A percentile compares a stretch with the other conserved stretches of the same genome.
Evolutionary conservation across 2,888 invertebrate genomes (phyloP).

Genomic region (Hemaris fuciformis): DNA sequence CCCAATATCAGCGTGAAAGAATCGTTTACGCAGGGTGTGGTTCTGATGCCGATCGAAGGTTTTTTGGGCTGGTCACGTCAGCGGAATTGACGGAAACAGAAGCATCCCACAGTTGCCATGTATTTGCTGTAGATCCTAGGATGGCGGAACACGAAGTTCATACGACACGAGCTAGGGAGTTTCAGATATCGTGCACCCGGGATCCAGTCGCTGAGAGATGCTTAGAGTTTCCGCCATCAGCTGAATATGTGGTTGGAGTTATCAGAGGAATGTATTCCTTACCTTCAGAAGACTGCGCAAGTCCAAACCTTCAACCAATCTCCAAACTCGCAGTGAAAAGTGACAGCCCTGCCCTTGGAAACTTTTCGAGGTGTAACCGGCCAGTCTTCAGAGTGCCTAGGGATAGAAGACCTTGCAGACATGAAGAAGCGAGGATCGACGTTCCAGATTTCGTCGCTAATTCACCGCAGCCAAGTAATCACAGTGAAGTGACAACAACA

Average conservation of each 20-base stretch:
- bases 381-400: slow-evolving; percentile 60
- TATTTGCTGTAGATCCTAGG: slow-evolving; percentile 95
- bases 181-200: slow-evolving; percentile 91
- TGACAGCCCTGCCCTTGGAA: slow-evolving; percentile 68
- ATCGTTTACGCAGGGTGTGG: slow-evolving; percentile 95
- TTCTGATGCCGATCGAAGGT: slow-evolving; percentile 94
- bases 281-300: slow-evolving; percentile 65
- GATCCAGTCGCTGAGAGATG: slow-evolving; percentile 90
- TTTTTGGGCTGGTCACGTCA: slow-evolving; percentile 95
- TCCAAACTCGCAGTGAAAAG: slow-evolving; percentile 71
- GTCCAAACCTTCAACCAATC: slow-evolving; percentile 66
- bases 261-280: slow-evolving; percentile 88
- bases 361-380: slow-evolving; percentile 62
- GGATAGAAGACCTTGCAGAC: slow-evolving; percentile 57
- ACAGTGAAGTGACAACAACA: slow-evolving; percentile 89
- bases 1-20: slow-evolving; percentile 92
- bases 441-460: slow-evolving; percentile 83
- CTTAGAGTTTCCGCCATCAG: slow-evolving; percentile 94
- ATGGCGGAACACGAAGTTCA: slow-evolving; percentile 91
- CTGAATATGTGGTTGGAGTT: slow-evolving; percentile 87
- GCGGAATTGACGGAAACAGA: slow-evolving; percentile 82
- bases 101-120: slow-evolving; percentile 94
- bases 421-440: slow-evolving; percentile 60
- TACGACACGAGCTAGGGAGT: slow-evolving; percentile 88
- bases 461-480: slow-evolving; percentile 92